These are phyloP conservation scores for Diarsia dahlii DNA, from an alignment of 2,888 invertebrate genomes.

Conservation along the genomic window DNA sequence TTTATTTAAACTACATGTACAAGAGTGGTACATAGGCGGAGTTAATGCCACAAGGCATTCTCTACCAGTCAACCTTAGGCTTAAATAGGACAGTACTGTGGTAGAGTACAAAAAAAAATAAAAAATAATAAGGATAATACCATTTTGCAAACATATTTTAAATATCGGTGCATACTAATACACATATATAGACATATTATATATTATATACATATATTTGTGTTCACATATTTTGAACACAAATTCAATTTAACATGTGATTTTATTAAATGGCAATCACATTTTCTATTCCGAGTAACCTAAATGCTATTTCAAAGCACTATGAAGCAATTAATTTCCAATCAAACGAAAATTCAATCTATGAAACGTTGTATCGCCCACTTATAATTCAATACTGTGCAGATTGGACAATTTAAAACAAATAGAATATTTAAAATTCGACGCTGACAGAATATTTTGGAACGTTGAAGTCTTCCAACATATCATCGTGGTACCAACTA, in stretches of 20 bases:
- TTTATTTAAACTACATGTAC: too few species aligned
- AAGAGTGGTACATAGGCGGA: too few species aligned
- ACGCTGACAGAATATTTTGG: slow-evolving; percentile 35
- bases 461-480: slow-evolving; percentile 31
- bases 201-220: too few species aligned
- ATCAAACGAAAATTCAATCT: slow-evolving; percentile 43
- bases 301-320: slow-evolving; percentile 5
- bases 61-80: too few species aligned
- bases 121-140: too few species aligned
- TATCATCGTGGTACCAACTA: slow-evolving; percentile 21
- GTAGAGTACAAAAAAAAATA: too few species aligned
- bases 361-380: slow-evolving; percentile 27
- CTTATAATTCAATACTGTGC: slow-evolving; percentile 47
- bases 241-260: background rate
- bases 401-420: slow-evolving; percentile 49
- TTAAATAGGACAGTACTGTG: too few species aligned
- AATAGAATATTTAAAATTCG: slow-evolving; percentile 51
- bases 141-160: too few species aligned
- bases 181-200: too few species aligned
- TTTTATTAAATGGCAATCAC: background rate
- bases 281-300: background rate
- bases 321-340: slow-evolving; percentile 28
- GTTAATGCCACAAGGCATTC: too few species aligned
- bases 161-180: too few species aligned
- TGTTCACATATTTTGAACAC: background rate